Evolutionary conservation across 2,113 vertebrate genomes (phyloP), one percentile per base, ranked within the genome.

Genomic region (Carettochelys insculpta): DNA sequence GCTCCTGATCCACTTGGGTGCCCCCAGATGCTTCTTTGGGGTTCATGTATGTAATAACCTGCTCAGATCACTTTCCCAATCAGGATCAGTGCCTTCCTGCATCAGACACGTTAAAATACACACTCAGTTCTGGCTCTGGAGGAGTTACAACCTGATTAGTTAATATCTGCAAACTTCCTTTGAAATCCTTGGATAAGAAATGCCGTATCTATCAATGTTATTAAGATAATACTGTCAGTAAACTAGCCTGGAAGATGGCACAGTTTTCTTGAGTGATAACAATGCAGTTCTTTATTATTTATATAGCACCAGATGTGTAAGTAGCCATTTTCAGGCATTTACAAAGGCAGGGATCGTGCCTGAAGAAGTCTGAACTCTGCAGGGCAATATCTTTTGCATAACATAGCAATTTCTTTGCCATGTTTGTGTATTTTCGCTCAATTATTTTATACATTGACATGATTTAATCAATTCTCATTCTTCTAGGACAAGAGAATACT

Each of bases 181-280:
- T 91, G 88, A 95, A 92, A 88, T 92, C 86, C 90, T 82, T 95
- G 92, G 95, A 75, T 85, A 80, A 43, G 82, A 92, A 95, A 94
- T 73, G 10, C 65, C 83, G 78, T 88, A 53, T 52, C 80, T 89
- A 29, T 91, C 65, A 90, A 92, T 90, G 90, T 93, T 89, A 79
- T 91, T 90, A 92, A 56, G 54, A 56, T 56, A 56, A 10, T 56
- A 56, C 54, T 56, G 24, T 3, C 54, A 54, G 19, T 56, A 29
- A 56, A 11, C 25, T 29, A 56, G 54, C 24, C 24, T 56, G 54
- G 54, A 27, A 56, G 54, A 25, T 56, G 54, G 25, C 29, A 56
- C 54, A 27, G 25, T 56, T 27, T 56, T 9, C 54, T 56, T 56
- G 54, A 50, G 48, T 50, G 14, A 50, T 50, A 50, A 50, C 14